Base-by-base conservation (phyloP, 2,797 vertebrate species). In the Hafferia zeledoni region DNA sequence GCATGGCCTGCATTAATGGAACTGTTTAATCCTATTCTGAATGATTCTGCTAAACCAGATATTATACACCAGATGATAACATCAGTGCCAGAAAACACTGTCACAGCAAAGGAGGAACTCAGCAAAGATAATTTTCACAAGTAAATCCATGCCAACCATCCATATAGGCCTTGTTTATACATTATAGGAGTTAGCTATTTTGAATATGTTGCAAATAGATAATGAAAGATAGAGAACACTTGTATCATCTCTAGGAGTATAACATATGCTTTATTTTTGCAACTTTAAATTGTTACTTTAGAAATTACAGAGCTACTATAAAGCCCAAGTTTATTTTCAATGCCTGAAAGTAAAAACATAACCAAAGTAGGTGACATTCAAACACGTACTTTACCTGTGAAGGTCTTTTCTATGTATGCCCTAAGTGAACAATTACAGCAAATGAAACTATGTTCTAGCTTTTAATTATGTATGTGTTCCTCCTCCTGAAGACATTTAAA, bases 71-170 rank as follows among this genome's bases (percentile, higher is more conserved):
- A 95, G 83, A 60, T 95, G 87, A 39, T 91, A 83, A 85, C 65
- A 86, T 55, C 69, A 59, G 39, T 86, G 72, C 39, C 61, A 83
- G 53, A 93, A 89, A 92, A 91, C 43, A 65, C 33, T 94, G 69
- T 46, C 39, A 83, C 56, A 75, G 65, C 13, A 91, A 81, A 94
- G 83, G 85, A 76, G 77, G 13, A 88, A 22, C 27, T 77, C 76
- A 80, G 75, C 15, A 76, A 85, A 83, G 76, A 87, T 12, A 89
- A 91, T 89, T 93, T 86, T 93, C 72, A 86, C 47, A 76, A 81
- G n/a, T 65, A 78, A 92, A 88, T 59, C 43, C 25, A n/a, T 83
- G 84, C 57, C 89, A 93, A 71, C 47, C 18, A 75, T 16, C 65
- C 55, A 55, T 75, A 47, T 35, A 91, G 46, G 49, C 81, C 20